Percentiles rank a stretch among this genome's conserved stretches.
Evolutionary conservation across 2,888 invertebrate species (phyloP).

Genomic region (Athalia circularis): DNA sequence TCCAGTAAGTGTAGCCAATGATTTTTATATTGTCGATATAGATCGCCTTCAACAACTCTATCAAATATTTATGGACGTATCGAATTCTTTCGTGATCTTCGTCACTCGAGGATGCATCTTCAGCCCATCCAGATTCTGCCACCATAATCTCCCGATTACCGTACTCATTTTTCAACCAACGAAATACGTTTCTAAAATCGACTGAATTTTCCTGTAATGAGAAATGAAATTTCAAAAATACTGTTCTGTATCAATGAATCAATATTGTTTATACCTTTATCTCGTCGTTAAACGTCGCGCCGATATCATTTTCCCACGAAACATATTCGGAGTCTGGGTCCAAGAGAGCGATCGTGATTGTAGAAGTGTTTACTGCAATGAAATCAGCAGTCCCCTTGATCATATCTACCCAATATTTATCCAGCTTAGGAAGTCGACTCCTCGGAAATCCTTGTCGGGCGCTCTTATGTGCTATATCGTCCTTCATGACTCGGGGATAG

Average conservation of each 20-base stretch:
- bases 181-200: conserved; percentile 71
- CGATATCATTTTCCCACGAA: conserved; percentile 49
- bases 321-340: conserved; percentile 6
- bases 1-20: conserved; percentile 73
- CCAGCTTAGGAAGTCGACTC: conserved; percentile 81
- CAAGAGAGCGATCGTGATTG: conserved; percentile 57
- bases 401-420: conserved; percentile 57
- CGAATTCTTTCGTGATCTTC: conserved; percentile 56
- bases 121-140: conserved; percentile 74
- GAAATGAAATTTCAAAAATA: not conserved
- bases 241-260: no score
- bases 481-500: conserved; percentile 81
- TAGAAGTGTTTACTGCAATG: conserved; percentile 76
- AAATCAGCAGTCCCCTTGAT: conserved; percentile 75
- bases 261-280: no score
- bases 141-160: conserved; percentile 69
- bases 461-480: conserved; percentile 78
- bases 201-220: conserved; percentile 68
- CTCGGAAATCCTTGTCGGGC: conserved; percentile 77
- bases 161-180: conserved; percentile 71
- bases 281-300: conserved; percentile 77
- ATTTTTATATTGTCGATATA: conserved; percentile 24
- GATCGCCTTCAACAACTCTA: conserved; percentile 56
- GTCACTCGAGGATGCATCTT: conserved; percentile 63
- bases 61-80: conserved; percentile 56